phyloP scores from a whole-genome alignment of 2,113 vertebrate species.

The Nansenia antarctica region DNA sequence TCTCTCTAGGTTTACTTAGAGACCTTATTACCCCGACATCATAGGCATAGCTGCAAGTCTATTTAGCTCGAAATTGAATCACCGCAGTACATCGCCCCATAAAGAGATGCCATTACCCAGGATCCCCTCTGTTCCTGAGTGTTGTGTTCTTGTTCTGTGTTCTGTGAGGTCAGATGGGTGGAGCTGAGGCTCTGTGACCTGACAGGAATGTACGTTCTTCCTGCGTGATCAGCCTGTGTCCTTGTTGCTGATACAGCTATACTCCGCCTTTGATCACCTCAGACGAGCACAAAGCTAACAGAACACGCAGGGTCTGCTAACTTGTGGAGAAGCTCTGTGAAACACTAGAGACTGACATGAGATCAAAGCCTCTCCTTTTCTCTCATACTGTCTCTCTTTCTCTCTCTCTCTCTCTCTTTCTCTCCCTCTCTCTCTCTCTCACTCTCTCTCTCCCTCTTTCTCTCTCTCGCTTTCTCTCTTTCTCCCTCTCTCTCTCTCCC shows the following conservation, averaged over 20 bases:
- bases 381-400: too few relatives aligned
- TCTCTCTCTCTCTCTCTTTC: neutral
- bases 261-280: neutral
- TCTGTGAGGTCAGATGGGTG: neutral
- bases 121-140: neutral
- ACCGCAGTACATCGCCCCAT: neutral
- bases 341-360: neutral
- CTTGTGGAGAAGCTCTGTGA: neutral
- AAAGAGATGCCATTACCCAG: neutral
- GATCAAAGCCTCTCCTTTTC: neutral
- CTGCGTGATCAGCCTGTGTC: conserved; percentile 6
- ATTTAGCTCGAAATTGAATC: neutral
- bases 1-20: neutral
- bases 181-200: conserved; percentile 33
- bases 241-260: neutral
- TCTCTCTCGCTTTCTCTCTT: neutral
- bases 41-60: neutral
- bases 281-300: neutral
- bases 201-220: conserved; percentile 33
- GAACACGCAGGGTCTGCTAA: neutral
- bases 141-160: neutral
- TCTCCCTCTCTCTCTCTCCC: conserved; percentile 2
- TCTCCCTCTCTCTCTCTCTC: neutral
- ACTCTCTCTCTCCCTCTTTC: neutral
- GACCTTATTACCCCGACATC: neutral